Evolutionary conservation across 2,888 invertebrate species (phyloP).

Genomic region (Sinotaia quadrata): DNA sequence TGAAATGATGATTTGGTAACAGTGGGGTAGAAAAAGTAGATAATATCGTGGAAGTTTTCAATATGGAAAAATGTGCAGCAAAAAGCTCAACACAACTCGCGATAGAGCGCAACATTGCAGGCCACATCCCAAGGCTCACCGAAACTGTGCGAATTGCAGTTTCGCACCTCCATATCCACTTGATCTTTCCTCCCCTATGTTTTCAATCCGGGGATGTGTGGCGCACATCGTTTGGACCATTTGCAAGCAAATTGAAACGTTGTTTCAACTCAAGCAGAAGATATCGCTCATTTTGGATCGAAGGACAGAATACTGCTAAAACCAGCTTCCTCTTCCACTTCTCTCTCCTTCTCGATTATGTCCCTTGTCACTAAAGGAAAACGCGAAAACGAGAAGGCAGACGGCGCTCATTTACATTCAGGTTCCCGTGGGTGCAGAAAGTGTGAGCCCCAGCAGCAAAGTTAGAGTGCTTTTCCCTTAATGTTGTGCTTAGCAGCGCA

Average conservation of each 20-base stretch:
- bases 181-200: neutral
- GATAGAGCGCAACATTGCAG: no score
- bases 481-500: slow-evolving; percentile 22
- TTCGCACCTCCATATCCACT: slow-evolving; percentile 8
- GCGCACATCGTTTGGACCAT: slow-evolving; percentile 8
- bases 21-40: no score
- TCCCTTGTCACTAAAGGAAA: slow-evolving; percentile 24
- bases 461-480: slow-evolving; percentile 17
- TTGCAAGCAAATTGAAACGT: slow-evolving; percentile 23
- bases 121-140: neutral
- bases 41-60: no score
- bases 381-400: slow-evolving; percentile 29
- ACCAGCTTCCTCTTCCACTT: slow-evolving; percentile 28
- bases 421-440: slow-evolving; percentile 8
- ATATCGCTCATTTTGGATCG: no score
- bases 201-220: slow-evolving; percentile 9
- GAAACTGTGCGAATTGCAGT: neutral
- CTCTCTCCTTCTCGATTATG: slow-evolving; percentile 26
- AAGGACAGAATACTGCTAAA: slow-evolving; percentile 21
- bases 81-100: no score
- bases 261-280: slow-evolving; percentile 10
- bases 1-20: no score
- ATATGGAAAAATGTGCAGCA: no score
- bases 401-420: slow-evolving; percentile 24
- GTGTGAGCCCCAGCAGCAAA: slow-evolving; percentile 17